phyloP scores from a whole-genome alignment of 2,888 invertebrate species.

The Folsomia candida region DNA sequence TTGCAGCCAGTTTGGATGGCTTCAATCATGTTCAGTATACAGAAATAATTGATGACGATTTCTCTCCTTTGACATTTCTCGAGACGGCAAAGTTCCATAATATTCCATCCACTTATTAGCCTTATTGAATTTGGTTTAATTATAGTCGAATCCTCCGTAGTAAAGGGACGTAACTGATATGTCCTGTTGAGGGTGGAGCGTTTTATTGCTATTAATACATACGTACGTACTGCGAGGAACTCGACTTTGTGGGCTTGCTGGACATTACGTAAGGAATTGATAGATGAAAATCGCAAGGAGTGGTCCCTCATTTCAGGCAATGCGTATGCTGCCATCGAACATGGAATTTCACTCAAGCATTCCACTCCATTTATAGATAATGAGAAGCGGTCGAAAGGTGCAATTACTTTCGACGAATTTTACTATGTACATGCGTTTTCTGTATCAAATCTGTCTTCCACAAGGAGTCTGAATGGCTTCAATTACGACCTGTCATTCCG shows the following conservation, averaged over 20 bases:
- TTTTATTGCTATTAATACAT: background rate
- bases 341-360: background rate
- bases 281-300: too few species aligned
- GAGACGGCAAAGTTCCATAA: constrained; percentile 3
- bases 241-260: too few species aligned
- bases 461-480: too few species aligned
- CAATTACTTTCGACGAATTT: too few species aligned
- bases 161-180: background rate
- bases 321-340: too few species aligned
- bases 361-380: background rate
- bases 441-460: too few species aligned
- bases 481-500: too few species aligned
- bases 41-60: constrained; percentile 18
- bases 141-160: constrained; percentile 9
- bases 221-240: too few species aligned
- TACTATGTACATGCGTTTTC: too few species aligned
- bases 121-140: constrained; percentile 4
- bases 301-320: too few species aligned
- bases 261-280: too few species aligned
- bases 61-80: constrained; percentile 11
- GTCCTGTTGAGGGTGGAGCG: background rate
- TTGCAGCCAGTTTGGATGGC: background rate
- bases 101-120: constrained; percentile 1
- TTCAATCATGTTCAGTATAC: background rate
- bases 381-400: background rate